Base-by-base conservation (phyloP, 2,797 vertebrate genomes). In the Cuniculus paca region DNA sequence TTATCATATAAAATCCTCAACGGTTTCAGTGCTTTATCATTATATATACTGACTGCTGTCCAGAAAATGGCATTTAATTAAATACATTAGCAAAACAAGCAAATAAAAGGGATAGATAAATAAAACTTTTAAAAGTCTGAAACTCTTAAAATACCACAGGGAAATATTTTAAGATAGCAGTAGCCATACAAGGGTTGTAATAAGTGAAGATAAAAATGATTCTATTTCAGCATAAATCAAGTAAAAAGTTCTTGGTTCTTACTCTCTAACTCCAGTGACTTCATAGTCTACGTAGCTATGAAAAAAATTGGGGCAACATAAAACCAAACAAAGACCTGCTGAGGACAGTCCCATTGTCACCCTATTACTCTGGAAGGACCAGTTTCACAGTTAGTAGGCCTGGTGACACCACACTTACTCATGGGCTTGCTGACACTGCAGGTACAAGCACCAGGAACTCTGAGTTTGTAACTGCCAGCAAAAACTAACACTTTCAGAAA, bases 51-150 rank as follows among this genome's bases (percentile, higher is more conserved):
- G 39, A 39, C 5, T 58, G 0, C 31, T 91, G 45, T 45, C 56
- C 84, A 79, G 82, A 74, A 91, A 95, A 58, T 39, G 9, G 20
- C 6, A 77, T 54, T 91, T 93, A 52, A 79, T 68, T 95, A 94
- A 94, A 54, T 83, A 87, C 36, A 96, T 50, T 74, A 52, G 20
- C 34, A 88, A 45, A 65, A 3, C 13, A 50, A 45, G 19, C 36
- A 92, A 83, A 61, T 17, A 24, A 39, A 90, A 93, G 88, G 24
- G 16, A 75, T 28, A 77, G 8, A 92, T 31, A 78, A 63, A 61
- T 48, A 91, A 63, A 88, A 60, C 11, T 39, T 79, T 77, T 16
- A 87, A 74, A 79, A 45, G 24, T 75, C 14, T 31, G 48, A 8
- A 75, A 16, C 42, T 31, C 9, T 72, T 86, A 72, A 83, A 65